Conservation (phyloP, 1,140 invertebrate genomes). For the Phthorimaea operculella region DNA sequence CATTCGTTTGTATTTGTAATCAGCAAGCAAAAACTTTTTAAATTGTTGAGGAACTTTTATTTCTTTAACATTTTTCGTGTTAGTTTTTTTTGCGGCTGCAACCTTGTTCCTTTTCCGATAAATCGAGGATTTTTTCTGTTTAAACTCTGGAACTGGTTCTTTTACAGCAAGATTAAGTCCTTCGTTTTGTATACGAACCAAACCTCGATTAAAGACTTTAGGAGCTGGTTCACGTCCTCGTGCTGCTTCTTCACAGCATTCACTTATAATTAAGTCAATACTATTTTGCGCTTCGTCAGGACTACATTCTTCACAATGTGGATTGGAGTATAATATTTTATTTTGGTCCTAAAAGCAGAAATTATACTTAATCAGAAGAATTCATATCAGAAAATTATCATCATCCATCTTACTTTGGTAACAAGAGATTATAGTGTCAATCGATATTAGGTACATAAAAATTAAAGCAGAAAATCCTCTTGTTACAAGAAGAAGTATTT, state of each 20-base stretch:
- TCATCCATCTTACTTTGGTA: too few species aligned
- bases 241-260: neutral
- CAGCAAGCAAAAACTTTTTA: neutral
- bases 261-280: neutral
- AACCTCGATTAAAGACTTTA: neutral
- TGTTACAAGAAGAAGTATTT: neutral
- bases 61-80: neutral
- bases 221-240: constrained; percentile 1
- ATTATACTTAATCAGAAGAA: neutral
- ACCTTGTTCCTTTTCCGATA: neutral
- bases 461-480: too few species aligned
- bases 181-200: neutral
- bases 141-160: neutral
- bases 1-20: neutral
- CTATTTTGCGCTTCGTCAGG: neutral
- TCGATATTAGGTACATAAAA: too few species aligned
- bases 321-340: neutral
- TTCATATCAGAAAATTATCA: neutral
- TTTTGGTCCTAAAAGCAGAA: neutral
- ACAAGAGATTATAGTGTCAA: too few species aligned
- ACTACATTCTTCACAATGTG: neutral
- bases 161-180: neutral
- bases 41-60: neutral
- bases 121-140: neutral
- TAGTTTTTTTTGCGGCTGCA: neutral